Evolutionary conservation across 2,797 vertebrate genomes (phyloP), one percentile per base, ranked within the genome.

Genomic region (Apodemus agrarius): DNA sequence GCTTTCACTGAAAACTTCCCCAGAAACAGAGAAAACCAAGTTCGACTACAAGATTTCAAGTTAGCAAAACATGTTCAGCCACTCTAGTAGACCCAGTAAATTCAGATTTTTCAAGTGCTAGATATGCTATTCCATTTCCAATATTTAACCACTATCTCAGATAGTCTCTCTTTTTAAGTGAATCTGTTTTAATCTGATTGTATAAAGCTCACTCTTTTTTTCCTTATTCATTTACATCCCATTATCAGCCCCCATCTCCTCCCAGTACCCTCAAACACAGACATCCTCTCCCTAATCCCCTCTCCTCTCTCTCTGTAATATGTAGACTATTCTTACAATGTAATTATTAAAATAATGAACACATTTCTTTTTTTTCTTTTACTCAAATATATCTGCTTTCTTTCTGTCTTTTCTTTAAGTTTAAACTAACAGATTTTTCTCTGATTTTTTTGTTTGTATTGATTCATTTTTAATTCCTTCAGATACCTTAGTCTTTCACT

Each of bases 361-460:
- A 69, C 24, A 43, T 67, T 81, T 85, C 24, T 90, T 81, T n/a
- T 76, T 94, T 93, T 24, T 46, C 19, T 43, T 22, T 40, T 84
- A 54, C 37, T 96, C 46, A 88, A 81, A 92, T 3, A 29, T 87
- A 82, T 40, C 46, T 72, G 59, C 74, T 93, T 84, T 89, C 26
- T 14, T 72, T 37, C 26, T 84, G 40, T 34, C 9, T 81, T 46
- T 84, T 65, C 5, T 46, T 74, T 93, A 40, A 83, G 9, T 46
- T 96, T 46, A 83, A 83, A 90, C 7, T n/a, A 80, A 91, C 4
- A 67, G 19, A 74, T 43, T 80, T 93, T 95, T 84, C n/a, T 72
- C 69, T 81, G 34, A 52, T 94, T 57, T 29, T 63, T 29, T 29
- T 61, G 59, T 24, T 21, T n/a, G 63, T 16, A 4, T 93, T 81